Evolutionary conservation across 53 echinoderm and acorn worm species (phyloP), one percentile per base, ranked within the genome.

Genomic region (Holothuria leucospilota): DNA sequence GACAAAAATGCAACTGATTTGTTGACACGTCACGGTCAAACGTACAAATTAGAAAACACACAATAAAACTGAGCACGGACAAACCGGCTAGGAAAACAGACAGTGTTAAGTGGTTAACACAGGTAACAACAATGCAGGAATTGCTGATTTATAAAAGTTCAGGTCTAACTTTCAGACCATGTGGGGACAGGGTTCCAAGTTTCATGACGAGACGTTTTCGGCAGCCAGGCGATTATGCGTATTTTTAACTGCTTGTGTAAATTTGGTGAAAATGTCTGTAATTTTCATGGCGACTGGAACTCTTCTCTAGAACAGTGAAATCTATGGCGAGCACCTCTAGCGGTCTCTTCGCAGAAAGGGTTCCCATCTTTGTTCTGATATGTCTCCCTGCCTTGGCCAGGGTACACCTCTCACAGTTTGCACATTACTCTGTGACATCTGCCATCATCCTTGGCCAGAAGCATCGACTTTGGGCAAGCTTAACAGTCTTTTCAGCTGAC

Each of bases 221-320:
- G n/a, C n/a, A n/a, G n/a, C n/a, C n/a, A n/a, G n/a, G n/a, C n/a
- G n/a, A n/a, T n/a, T n/a, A n/a, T n/a, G n/a, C n/a, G n/a, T n/a
- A n/a, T n/a, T n/a, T n/a, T n/a, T n/a, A n/a, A n/a, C n/a, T n/a
- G 93, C 95, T 63, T 90, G 89, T 3, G 93, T 84, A 38, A 80
- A 89, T 49, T 89, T 95, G 5, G 91, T 95, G 60, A 91, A 93
- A 25, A 87, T 72, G 46, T 95, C 95, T 0, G 93, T 93, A 20
- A 93, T 93, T 93, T 41, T 93, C 90, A 14, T 25, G 42, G 2
- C 87, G 77, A 63, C 85, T 79, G 23, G 53, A 73, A 13, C 84
- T 61, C 21, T 10, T 82, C 39, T 93, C 93, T 13, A 93, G 51
- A 5, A 93, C 66, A 3, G 93, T 93, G 71, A 87, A 93, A 52